A percentile compares a stretch with the other conserved stretches of the same genome.
These are phyloP conservation scores for Amorpha juglandis DNA, from an alignment of 2,888 invertebrate species.

Conservation along the genomic window DNA sequence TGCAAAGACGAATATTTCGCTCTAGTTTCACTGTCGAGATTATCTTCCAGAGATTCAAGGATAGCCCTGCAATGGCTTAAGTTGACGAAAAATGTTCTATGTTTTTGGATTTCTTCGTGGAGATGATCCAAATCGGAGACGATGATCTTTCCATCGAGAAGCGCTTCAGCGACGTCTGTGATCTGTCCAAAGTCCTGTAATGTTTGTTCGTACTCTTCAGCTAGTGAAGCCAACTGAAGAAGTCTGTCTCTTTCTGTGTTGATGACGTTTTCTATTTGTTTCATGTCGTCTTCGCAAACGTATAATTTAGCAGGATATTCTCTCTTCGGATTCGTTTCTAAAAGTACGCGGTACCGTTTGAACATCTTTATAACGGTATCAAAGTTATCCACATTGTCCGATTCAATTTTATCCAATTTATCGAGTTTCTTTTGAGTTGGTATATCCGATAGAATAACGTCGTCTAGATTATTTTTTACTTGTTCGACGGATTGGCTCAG, in stretches of 20 bases:
- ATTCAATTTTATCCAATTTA: slow-evolving; percentile 88
- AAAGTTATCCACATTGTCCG: slow-evolving; percentile 85
- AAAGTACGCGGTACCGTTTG: slow-evolving; percentile 85
- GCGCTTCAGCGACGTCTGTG: slow-evolving; percentile 91
- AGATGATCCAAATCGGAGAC: slow-evolving; percentile 90
- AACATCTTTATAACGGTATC: slow-evolving; percentile 86
- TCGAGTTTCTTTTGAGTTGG: slow-evolving; percentile 88
- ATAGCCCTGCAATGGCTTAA: slow-evolving; percentile 94
- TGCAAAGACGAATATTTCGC: slow-evolving; percentile 89
- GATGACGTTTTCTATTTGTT: slow-evolving; percentile 88
- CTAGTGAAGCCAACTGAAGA: slow-evolving; percentile 89
- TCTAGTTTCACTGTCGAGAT: slow-evolving; percentile 91
- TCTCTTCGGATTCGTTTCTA: slow-evolving; percentile 88
- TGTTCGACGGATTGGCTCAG: slow-evolving; percentile 80
- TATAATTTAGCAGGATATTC: slow-evolving; percentile 88
- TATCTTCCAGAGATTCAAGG: slow-evolving; percentile 92
- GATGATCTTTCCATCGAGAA: slow-evolving; percentile 90
- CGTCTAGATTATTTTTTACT: slow-evolving; percentile 81
- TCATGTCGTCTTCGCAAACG: slow-evolving; percentile 86
- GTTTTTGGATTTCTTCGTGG: slow-evolving; percentile 95
- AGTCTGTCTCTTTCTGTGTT: slow-evolving; percentile 89
- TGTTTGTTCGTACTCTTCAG: slow-evolving; percentile 95
- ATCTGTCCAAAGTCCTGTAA: slow-evolving; percentile 94
- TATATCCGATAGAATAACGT: slow-evolving; percentile 85
- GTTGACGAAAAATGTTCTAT: slow-evolving; percentile 94